Evolutionary conservation across 2,888 invertebrate species (phyloP), one percentile per base, ranked within the genome.

Genomic region (Dicroscelio sp.): DNA sequence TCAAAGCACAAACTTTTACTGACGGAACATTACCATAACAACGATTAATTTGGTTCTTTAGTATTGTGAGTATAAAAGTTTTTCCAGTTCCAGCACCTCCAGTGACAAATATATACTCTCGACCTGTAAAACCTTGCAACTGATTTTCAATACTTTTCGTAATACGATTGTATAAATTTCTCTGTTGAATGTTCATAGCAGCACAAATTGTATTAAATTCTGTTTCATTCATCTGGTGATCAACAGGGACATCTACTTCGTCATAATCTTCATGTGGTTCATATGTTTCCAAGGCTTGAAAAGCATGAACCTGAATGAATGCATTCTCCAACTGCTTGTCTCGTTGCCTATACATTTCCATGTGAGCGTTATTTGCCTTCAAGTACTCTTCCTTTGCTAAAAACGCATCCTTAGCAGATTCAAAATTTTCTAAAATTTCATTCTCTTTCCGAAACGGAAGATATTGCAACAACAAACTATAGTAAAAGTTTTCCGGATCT

Each of bases 1-100:
- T 95, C 2, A 94, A 89, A 52, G 95, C 94, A 78, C 93, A 91
- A 48, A 94, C 89, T 84, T 85, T 76, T n/a, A 85, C 76, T 4
- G 85, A 71, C 17, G 31, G 8, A 14, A 31, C 52, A 33, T 80
- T 82, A 65, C 84, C 73, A 84, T 84, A 84, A 84, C 84, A 82
- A 55, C 82, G 52, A 35, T 82, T 82, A 10, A 82, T 69, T 55
- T 82, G 69, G 30, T 82, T 82, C 31, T 84, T 80, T 55, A 80
- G 35, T 52, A 80, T 35, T 1, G 20, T 80, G n/a, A 67, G 35
- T 6, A 67, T 80, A 52, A 80, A 80, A 27, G 67, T 52, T 52
- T 67, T 80, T 67, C 80, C 80, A 20, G 85, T 80, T 52, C 80
- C 69, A 17, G 69, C 69, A 23, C 82, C 67, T 10, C 75, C 79